Base-by-base conservation (phyloP, 2,113 vertebrate genomes). In the Mesoclemmys tuberculata region DNA sequence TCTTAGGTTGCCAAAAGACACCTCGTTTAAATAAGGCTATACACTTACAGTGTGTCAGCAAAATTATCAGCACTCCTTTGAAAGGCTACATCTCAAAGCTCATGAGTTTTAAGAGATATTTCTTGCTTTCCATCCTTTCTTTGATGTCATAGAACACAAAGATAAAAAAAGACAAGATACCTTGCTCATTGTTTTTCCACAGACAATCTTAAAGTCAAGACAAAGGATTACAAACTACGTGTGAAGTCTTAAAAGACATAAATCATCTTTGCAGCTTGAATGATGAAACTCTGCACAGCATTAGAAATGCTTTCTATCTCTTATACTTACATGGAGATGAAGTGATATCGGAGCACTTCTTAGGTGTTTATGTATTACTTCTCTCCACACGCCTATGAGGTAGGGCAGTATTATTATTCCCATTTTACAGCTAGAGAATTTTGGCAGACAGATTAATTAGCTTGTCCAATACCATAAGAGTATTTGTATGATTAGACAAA, bases 21-120 rank as follows among this genome's bases (percentile, higher is more conserved):
- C 95, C 49, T 96, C 5, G 96, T 96, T 96, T 96, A 97, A 98
- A 97, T 75, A 95, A 96, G 84, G 85, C 88, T 93, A 13, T 80
- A 56, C 82, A 78, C 92, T 97, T 93, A 96, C 84, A 91, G 75
- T 93, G 82, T 55, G 89, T 92, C 95, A 94, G 92, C 55, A 90
- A 81, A 93, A 94, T 96, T 94, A 83, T 80, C 8, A 92, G 93
- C 14, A 94, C 77, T 93, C 87, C 75, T 97, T 97, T 97, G 92
- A 95, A 97, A 96, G 93, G 84, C 48, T 90, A 93, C 16, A 44
- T 93, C 87, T 96, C 83, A 94, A 93, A 94, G 81, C 44, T 80
- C 85, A 92, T 96, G 82, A 8, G 71, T 94, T 98, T 98, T 93
- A 93, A 90, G 29, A 94, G 96, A 97, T 87, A 95, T 92, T 97